A percentile compares a stretch with the other conserved stretches of the same genome.
phyloP scores from a whole-genome alignment of 2,113 vertebrate genomes.

The Antechinus flavipes region DNA sequence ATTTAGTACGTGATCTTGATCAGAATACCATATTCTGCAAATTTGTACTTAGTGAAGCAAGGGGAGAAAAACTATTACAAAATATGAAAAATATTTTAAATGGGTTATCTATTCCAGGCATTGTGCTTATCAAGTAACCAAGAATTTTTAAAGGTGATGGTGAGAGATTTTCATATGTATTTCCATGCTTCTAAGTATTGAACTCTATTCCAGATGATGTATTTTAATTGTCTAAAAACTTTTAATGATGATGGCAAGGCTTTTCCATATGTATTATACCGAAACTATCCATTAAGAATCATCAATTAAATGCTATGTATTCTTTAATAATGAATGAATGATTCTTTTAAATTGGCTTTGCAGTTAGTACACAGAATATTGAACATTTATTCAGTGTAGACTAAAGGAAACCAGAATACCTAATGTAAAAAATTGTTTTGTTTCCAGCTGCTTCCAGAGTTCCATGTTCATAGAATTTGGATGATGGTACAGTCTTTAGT shows the following conservation, averaged over 20 bases:
- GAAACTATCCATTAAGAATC: slow-evolving; percentile 11
- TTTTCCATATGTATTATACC: neutral
- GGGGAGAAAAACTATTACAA: neutral
- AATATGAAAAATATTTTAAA: slow-evolving; percentile 20
- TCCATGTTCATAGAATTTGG: slow-evolving; percentile 37
- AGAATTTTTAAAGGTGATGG: slow-evolving; percentile 21
- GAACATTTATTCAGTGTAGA: neutral
- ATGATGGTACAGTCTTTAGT: slow-evolving; percentile 25
- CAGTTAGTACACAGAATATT: neutral
- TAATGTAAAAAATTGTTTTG: neutral
- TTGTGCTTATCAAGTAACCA: slow-evolving; percentile 2
- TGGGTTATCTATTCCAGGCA: neutral
- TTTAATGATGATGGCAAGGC: slow-evolving; percentile 21
- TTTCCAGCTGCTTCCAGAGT: slow-evolving; percentile 59
- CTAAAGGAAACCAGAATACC: slow-evolving; percentile 45
- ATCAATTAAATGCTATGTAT: neutral
- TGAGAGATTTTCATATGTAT: slow-evolving; percentile 1
- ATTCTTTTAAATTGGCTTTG: neutral
- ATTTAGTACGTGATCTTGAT: neutral
- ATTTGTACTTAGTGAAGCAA: slow-evolving; percentile 11
- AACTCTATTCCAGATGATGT: neutral
- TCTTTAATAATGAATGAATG: neutral
- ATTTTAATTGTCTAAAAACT: slow-evolving; percentile 12
- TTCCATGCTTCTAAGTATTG: neutral
- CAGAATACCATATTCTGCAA: slow-evolving; percentile 23